Evolutionary conservation across 2,888 invertebrate species (phyloP).

Genomic region (Ectemnius cavifrons): DNA sequence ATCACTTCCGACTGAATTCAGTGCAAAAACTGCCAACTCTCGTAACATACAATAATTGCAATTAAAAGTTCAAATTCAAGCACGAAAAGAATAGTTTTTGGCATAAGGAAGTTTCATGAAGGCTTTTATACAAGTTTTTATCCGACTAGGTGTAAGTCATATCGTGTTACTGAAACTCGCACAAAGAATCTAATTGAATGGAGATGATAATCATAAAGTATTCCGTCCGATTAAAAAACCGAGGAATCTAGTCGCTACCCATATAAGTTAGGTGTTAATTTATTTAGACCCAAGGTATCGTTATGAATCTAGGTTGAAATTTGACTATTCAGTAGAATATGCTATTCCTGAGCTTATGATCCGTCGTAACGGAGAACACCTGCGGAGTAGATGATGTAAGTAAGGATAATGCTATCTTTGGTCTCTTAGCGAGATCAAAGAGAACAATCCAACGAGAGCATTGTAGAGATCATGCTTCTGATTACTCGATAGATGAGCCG

Average conservation of each 20-base stretch:
- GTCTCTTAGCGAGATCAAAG: slow-evolving; percentile 75
- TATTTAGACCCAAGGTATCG: not conserved
- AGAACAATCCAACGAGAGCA: slow-evolving; percentile 71
- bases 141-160: slow-evolving; percentile 5
- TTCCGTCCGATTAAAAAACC: not conserved
- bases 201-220: not conserved
- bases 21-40: slow-evolving; percentile 40
- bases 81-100: slow-evolving; percentile 23
- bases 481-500: slow-evolving; percentile 50
- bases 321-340: slow-evolving; percentile 6
- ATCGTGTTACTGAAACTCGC: not conserved
- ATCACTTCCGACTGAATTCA: slow-evolving; percentile 36
- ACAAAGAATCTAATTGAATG: not conserved
- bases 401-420: slow-evolving; percentile 72
- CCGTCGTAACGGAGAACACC: slow-evolving; percentile 59
- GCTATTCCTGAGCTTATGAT: slow-evolving; percentile 50
- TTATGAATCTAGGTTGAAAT: not conserved
- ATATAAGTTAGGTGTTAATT: not conserved
- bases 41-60: no score
- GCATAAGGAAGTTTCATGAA: slow-evolving; percentile 33
- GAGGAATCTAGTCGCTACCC: not conserved
- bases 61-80: slow-evolving; percentile 22
- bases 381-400: slow-evolving; percentile 48
- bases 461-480: slow-evolving; percentile 66
- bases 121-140: slow-evolving; percentile 49